A percentile compares a stretch with the other conserved stretches of the same genome.
phyloP scores from a whole-genome alignment of 2,113 vertebrate genomes.

The Catagonus wagneri region DNA sequence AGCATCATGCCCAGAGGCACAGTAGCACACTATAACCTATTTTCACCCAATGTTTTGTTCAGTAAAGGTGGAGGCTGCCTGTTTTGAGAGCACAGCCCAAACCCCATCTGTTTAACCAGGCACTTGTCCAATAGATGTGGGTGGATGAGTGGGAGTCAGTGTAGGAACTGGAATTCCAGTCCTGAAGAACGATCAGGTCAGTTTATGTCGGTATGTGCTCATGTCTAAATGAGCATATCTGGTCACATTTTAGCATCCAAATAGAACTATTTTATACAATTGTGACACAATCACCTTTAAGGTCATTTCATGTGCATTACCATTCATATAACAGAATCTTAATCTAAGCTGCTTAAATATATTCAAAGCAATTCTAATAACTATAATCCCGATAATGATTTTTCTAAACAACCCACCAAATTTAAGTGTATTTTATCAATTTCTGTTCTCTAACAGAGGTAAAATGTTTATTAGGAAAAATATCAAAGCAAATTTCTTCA shows the following conservation, averaged over 20 bases:
- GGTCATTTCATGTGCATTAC: neutral
- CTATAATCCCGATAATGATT: neutral
- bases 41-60: constrained; percentile 41
- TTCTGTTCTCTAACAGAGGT: neutral
- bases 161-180: neutral
- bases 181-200: constrained; percentile 15
- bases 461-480: constrained; percentile 32
- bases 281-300: neutral
- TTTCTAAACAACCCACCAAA: constrained; percentile 31
- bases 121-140: constrained; percentile 58
- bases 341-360: constrained; percentile 7
- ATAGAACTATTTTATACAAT: constrained; percentile 36
- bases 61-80: constrained; percentile 4
- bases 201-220: constrained; percentile 44
- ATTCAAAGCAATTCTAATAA: constrained; percentile 21
- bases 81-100: neutral
- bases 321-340: constrained; percentile 12
- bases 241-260: neutral
- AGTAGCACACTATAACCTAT: neutral
- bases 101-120: constrained; percentile 59
- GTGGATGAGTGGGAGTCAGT: neutral
- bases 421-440: constrained; percentile 39
- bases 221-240: constrained; percentile 44
- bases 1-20: neutral
- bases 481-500: neutral